A percentile compares a stretch with the other conserved stretches of the same genome.
Conservation (phyloP, 2,888 invertebrate species). For the Callimorpha dominula region DNA sequence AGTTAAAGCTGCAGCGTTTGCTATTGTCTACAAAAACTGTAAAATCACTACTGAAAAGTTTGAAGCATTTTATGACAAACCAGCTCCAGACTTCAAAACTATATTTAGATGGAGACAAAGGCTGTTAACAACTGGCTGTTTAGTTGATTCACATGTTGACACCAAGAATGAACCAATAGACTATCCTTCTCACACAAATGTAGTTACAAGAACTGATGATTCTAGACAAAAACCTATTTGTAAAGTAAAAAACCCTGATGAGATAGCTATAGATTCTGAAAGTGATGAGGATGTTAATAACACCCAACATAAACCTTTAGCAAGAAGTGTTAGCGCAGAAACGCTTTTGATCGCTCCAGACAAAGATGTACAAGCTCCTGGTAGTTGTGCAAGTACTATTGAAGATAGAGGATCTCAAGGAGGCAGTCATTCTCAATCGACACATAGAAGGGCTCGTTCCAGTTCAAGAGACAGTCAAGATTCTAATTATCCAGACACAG, state of each 20-base stretch:
- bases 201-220: constrained; percentile 4
- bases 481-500: constrained; percentile 74
- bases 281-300: constrained; percentile 66
- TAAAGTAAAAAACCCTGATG: constrained; percentile 76
- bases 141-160: constrained; percentile 74
- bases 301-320: constrained; percentile 41
- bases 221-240: constrained; percentile 45
- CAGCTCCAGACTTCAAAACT: constrained; percentile 82
- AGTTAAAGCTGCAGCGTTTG: constrained; percentile 77
- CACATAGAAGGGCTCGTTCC: constrained; percentile 65
- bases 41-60: constrained; percentile 78
- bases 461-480: constrained; percentile 73
- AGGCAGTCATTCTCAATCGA: constrained; percentile 65
- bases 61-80: constrained; percentile 76
- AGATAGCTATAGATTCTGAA: constrained; percentile 71
- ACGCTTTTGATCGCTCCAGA: constrained; percentile 68
- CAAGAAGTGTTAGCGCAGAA: constrained; percentile 74
- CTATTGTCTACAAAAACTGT: constrained; percentile 80
- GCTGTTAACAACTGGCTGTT: constrained; percentile 76
- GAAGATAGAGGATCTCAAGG: constrained; percentile 62
- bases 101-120: constrained; percentile 81
- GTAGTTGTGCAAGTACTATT: constrained; percentile 59
- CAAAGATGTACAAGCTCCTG: constrained; percentile 50
- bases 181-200: constrained; percentile 21
- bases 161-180: constrained; percentile 35